phyloP scores from a whole-genome alignment of 2,797 vertebrate genomes.

The Cirrhinus mrigala region DNA sequence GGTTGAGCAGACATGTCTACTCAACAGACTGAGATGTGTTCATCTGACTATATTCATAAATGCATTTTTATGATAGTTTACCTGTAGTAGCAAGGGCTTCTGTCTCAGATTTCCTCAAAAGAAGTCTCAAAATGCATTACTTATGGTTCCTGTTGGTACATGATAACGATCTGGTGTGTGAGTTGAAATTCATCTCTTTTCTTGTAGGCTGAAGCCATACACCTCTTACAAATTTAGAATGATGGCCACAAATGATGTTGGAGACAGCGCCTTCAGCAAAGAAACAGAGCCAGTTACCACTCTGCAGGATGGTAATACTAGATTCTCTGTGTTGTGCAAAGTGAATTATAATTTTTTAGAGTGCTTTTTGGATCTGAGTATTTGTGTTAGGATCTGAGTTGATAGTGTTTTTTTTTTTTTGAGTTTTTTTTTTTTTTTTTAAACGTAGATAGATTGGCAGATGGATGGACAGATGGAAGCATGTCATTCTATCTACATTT shows the following conservation, averaged over 20 bases:
- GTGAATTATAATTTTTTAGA: slow-evolving; percentile 20
- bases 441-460: neutral
- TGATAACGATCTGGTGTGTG: neutral
- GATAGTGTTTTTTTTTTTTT: neutral
- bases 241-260: slow-evolving; percentile 87
- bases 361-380: slow-evolving; percentile 43
- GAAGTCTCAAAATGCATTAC: neutral
- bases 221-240: slow-evolving; percentile 86
- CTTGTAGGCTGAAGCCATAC: slow-evolving; percentile 81
- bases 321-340: slow-evolving; percentile 39
- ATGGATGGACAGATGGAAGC: neutral
- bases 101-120: neutral
- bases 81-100: neutral
- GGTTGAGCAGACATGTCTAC: neutral
- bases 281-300: slow-evolving; percentile 85
- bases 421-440: neutral
- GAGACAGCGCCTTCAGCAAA: slow-evolving; percentile 82
- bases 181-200: slow-evolving; percentile 18
- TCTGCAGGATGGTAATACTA: slow-evolving; percentile 84
- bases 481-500: neutral
- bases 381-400: neutral
- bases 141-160: neutral
- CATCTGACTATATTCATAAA: neutral
- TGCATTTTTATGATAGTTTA: slow-evolving; percentile 13
- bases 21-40: neutral